Evolutionary conservation across 2,888 invertebrate species (phyloP).

Genomic region (Troilus luridus): DNA sequence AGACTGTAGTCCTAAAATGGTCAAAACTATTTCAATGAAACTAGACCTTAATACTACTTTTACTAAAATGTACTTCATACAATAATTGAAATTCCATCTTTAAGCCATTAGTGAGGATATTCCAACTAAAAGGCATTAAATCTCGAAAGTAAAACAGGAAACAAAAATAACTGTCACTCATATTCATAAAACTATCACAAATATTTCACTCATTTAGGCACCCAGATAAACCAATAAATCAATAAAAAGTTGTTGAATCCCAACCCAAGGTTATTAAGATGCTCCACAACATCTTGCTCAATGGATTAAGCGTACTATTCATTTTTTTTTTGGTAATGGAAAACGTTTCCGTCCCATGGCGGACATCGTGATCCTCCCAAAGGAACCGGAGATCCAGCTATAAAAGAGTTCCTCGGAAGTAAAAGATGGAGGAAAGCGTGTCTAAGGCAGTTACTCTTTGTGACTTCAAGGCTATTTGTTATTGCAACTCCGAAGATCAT

Average conservation of each 20-base stretch:
- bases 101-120: too few species aligned
- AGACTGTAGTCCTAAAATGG: too few species aligned
- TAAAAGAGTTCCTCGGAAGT: neutral
- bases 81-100: too few species aligned
- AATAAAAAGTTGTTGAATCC: neutral
- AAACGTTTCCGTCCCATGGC: neutral
- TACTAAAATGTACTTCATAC: too few species aligned
- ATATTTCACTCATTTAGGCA: too few species aligned
- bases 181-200: too few species aligned
- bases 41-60: too few species aligned
- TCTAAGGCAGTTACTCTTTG: neutral
- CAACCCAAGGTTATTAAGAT: neutral
- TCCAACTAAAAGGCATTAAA: too few species aligned
- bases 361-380: neutral
- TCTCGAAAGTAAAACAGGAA: too few species aligned
- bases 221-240: too few species aligned
- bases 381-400: neutral
- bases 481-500: neutral
- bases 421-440: constrained; percentile 22
- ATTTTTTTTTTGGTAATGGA: neutral
- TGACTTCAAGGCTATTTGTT: neutral
- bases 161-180: too few species aligned
- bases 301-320: neutral
- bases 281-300: neutral
- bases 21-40: too few species aligned